Base-by-base conservation (phyloP, 2,113 vertebrate species). In the Anhinga anhinga region DNA sequence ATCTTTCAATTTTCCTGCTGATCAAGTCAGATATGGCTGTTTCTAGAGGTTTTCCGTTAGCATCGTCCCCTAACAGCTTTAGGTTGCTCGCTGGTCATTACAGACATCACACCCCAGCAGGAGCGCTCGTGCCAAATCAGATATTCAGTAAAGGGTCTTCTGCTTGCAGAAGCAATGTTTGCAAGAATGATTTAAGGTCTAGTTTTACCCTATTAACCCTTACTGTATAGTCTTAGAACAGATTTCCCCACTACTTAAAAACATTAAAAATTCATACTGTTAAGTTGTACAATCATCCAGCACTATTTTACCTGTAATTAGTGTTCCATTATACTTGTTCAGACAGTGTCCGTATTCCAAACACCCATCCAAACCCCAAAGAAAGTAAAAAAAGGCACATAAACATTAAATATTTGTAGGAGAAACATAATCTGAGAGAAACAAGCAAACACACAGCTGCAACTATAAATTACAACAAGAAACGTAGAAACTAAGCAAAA, bases 361-460 rank as follows among this genome's bases (percentile, higher is more conserved):
- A 96, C 83, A 86, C 53, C 32, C 76, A 92, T 69, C 93, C 79
- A 86, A 95, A 94, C 47, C 89, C 91, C 86, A 85, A 96, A 97
- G 82, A 86, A 97, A 97, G 94, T 78, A n/a, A 88, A 94, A 94
- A 98, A 98, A 98, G 98, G 98, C 98, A 98, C 97, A 95, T 96
- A 96, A 95, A 97, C 91, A 93, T 98, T 97, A 98, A 97, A 97
- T 95, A 97, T 72, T 82, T 90, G 91, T 90, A 95, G 74, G 88
- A 92, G 93, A 93, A 96, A 97, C 86, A 94, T 77, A 93, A 86
- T 56, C 71, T 38, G 66, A 66, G 88, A 97, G 74, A 94, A 95
- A 91, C 66, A 95, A 97, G 97, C 94, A 96, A 86, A 79, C 76
- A 88, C 70, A 86, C 52, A 72, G 87, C 86, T 93, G 91, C 76